A percentile compares a stretch with the other conserved stretches of the same genome.
These are phyloP conservation scores for Drosophila infuscata DNA, from an alignment of 2,888 invertebrate species.

Conservation along the genomic window DNA sequence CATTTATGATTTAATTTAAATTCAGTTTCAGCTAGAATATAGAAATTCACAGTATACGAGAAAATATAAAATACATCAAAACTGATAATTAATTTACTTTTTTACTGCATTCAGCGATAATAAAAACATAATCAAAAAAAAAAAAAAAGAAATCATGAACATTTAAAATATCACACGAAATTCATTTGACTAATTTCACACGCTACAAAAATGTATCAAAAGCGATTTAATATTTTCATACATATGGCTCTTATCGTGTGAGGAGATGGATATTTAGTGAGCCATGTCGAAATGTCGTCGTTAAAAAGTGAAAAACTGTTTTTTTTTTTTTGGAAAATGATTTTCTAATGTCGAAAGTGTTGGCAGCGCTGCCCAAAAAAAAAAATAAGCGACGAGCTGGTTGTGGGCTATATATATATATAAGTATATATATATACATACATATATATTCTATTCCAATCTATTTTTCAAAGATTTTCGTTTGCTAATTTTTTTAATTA, in stretches of 20 bases:
- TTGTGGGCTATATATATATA: conserved; percentile 3
- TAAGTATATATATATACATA: not conserved
- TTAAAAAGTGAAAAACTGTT: conserved; percentile 61
- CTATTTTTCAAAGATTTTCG: conserved; percentile 13
- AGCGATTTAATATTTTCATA: conserved; percentile 40
- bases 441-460: conserved; percentile 1
- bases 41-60: conserved; percentile 9
- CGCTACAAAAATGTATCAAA: conserved; percentile 51
- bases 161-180: conserved; percentile 37
- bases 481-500: conserved; percentile 62
- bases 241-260: conserved; percentile 7
- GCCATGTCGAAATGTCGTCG: conserved; percentile 71
- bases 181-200: conserved; percentile 64
- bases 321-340: conserved; percentile 55
- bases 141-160: conserved; percentile 17
- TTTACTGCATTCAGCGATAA: conserved; percentile 23
- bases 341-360: conserved; percentile 53
- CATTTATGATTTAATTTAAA: conserved; percentile 9
- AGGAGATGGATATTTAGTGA: conserved; percentile 51
- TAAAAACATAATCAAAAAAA: conserved; percentile 10
- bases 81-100: conserved; percentile 34
- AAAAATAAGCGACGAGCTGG: conserved; percentile 8
- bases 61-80: conserved; percentile 22
- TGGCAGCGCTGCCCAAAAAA: conserved; percentile 55
- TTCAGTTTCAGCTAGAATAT: conserved; percentile 1